Evolutionary conservation across 2,888 invertebrate genomes (phyloP).

Genomic region (Eulithis prunata): DNA sequence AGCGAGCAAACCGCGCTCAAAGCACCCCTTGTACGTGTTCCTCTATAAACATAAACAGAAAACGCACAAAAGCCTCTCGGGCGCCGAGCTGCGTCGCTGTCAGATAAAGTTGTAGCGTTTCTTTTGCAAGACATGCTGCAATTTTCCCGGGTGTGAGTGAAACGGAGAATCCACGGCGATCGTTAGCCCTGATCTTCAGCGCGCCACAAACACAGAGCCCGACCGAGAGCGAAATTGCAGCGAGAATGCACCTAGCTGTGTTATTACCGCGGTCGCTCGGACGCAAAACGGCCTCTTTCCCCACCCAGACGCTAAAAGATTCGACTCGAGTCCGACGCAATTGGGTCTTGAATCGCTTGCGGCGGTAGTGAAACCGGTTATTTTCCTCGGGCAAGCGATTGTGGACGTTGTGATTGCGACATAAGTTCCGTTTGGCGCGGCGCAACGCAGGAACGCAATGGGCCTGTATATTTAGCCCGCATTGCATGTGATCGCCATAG

Average conservation of each 20-base stretch:
- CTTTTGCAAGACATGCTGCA: slow-evolving; percentile 73
- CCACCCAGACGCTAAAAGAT: slow-evolving; percentile 46
- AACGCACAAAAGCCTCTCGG: slow-evolving; percentile 84
- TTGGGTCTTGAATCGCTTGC: slow-evolving; percentile 58
- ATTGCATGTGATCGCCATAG: slow-evolving; percentile 75
- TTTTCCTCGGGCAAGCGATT: slow-evolving; percentile 74
- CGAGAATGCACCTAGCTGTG: slow-evolving; percentile 84
- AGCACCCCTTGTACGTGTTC: slow-evolving; percentile 81
- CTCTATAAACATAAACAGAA: slow-evolving; percentile 83
- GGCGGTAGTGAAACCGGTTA: slow-evolving; percentile 67
- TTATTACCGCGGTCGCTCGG: slow-evolving; percentile 72
- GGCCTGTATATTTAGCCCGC: slow-evolving; percentile 82
- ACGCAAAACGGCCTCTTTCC: slow-evolving; percentile 73
- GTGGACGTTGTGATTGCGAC: slow-evolving; percentile 76
- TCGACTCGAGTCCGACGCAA: slow-evolving; percentile 49
- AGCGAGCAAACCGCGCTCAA: slow-evolving; percentile 73
- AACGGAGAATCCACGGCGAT: slow-evolving; percentile 73
- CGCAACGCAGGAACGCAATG: slow-evolving; percentile 64
- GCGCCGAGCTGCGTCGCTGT: slow-evolving; percentile 78
- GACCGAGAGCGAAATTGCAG: slow-evolving; percentile 85
- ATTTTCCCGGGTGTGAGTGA: slow-evolving; percentile 60
- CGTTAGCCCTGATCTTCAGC: slow-evolving; percentile 85
- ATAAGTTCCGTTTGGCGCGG: slow-evolving; percentile 72
- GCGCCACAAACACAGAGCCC: slow-evolving; percentile 84
- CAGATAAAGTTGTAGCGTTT: slow-evolving; percentile 83